Evolutionary conservation across 2,888 invertebrate species (phyloP), one percentile per base, ranked within the genome.

Genomic region (Phaedon cochleariae): DNA sequence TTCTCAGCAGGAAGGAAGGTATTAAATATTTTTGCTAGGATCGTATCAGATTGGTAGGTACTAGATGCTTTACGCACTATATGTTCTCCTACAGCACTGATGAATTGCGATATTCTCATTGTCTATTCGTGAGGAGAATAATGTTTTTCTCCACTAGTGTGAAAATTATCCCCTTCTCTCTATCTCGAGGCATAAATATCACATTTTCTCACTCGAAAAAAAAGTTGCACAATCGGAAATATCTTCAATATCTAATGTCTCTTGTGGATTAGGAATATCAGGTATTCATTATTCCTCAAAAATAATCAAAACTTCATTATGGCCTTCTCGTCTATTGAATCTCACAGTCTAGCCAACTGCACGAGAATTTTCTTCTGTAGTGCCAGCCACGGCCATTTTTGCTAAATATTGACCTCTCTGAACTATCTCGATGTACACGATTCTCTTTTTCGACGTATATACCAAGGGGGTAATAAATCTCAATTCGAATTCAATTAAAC

Each of bases 241-340:
- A n/a, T n/a, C n/a, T n/a, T n/a, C n/a, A n/a, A n/a, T n/a, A n/a
- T n/a, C n/a, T n/a, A n/a, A n/a, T n/a, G n/a, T n/a, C n/a, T n/a
- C n/a, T n/a, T n/a, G n/a, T n/a, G n/a, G n/a, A n/a, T n/a, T n/a
- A n/a, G n/a, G n/a, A n/a, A n/a, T n/a, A n/a, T n/a, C 69, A 59
- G 65, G 53, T 52, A 69, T 65, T 52, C 20, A 59, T 65, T 69
- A 73, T 71, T 70, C 62, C 68, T 75, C n/a, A n/a, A n/a, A n/a
- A n/a, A n/a, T n/a, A n/a, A n/a, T n/a, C n/a, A n/a, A n/a, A n/a
- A n/a, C n/a, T n/a, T n/a, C n/a, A n/a, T n/a, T n/a, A n/a, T n/a
- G n/a, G n/a, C n/a, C 70, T 70, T 63, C 68, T 68, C 68, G 65
- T 73, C 69, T 68, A 67, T 69, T 70, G 71, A 65, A 71, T 66